Evolutionary conservation across 2,113 vertebrate genomes (phyloP).

Genomic region (Grammomys surdaster): DNA sequence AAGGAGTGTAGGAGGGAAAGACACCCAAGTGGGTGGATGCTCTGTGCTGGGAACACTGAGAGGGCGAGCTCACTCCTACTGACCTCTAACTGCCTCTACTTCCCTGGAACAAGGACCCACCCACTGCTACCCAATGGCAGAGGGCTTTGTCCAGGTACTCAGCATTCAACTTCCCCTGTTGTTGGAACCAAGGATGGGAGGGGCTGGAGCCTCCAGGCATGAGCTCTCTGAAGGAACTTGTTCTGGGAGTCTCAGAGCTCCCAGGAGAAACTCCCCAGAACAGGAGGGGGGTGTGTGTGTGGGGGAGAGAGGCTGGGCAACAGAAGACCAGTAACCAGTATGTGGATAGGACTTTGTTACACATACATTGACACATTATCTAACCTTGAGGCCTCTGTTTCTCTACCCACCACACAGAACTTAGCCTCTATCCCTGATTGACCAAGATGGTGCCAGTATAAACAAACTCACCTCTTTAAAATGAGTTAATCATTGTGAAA

Average conservation of each 20-base stretch:
- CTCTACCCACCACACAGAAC: background rate
- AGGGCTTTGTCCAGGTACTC: background rate
- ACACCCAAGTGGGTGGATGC: background rate
- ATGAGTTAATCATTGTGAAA: background rate
- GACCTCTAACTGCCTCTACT: background rate
- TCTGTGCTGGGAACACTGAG: background rate
- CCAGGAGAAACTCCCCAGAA: background rate
- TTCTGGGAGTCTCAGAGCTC: background rate
- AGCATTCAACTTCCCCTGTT: background rate
- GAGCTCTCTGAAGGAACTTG: background rate
- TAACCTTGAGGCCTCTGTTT: background rate
- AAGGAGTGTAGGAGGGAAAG: background rate
- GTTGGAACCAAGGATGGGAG: background rate
- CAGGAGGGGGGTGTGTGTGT: rapidly evolving
- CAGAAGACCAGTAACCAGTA: background rate
- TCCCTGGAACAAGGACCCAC: background rate
- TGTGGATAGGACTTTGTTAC: background rate
- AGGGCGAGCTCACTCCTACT: background rate
- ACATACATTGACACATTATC: background rate
- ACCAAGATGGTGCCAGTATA: background rate
- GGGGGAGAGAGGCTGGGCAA: background rate
- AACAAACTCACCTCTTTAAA: constrained; percentile 45
- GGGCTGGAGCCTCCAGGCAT: background rate
- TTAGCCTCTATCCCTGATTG: constrained; percentile 10
- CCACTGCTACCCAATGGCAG: background rate